Base-by-base conservation (phyloP, 2,888 invertebrate genomes). In the Phragmatobia fuliginosa region DNA sequence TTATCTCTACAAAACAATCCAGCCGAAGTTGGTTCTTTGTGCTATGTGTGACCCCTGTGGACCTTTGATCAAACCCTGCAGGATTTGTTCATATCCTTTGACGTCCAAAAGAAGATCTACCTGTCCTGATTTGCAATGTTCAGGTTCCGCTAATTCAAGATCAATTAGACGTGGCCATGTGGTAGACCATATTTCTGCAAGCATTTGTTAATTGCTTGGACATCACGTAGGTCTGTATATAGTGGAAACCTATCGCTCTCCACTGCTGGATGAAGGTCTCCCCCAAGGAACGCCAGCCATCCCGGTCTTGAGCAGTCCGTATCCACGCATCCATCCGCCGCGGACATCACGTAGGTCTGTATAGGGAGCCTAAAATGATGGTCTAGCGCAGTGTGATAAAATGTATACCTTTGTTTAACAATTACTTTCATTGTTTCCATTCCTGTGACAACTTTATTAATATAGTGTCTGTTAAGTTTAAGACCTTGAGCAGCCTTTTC, bases 401-500 rank as follows among this genome's bases (percentile, higher is more conserved):
- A 63, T 3, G 1, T 3, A 3, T 38, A 63, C 36, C 3, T 7
- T n/a, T 63, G 28, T 49, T 63, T 63, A 5, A 63, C 38, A 25
- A n/a, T 1, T 1, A 25, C 45, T 49, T 31, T 41, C 0, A 25
- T 33, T 1, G n/a, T 28, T 14, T n/a, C 62, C 28, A 62, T 2
- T 14, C 38, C 41, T 28, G 62, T 33, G n/a, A 41, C 41, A 25
- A 14, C 4, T 14, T n/a, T n/a, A 45, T 28, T 62, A 14, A n/a
- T n/a, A 10, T 4, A 25, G 0, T 11, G 32, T 25, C 62, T 73
- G 14, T 62, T 70, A 2, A 77, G 60, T 38, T 65, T 73, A 28
- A 78, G 58, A 14, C 70, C 25, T 71, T 81, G 79, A 67, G 71
- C 69, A 56, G 76, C 77, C 52, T 69, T 72, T 66, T 78, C 76